These are phyloP conservation scores for Melozone crissalis DNA, from an alignment of 2,113 vertebrate genomes.

Conservation along the genomic window DNA sequence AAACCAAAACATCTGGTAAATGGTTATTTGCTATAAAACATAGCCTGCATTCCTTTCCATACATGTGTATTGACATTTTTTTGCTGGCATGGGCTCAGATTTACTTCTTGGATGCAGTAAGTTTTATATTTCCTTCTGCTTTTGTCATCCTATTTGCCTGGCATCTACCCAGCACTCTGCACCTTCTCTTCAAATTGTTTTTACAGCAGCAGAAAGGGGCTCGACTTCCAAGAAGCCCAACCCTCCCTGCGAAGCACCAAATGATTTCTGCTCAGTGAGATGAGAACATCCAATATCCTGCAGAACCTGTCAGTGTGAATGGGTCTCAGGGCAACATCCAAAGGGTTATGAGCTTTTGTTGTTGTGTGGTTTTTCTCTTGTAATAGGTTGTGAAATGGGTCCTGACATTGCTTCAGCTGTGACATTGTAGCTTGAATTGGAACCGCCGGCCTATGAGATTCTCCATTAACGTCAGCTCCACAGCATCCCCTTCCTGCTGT, in stretches of 20 bases:
- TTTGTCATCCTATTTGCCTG: not conserved
- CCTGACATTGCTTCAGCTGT: conserved; percentile 51
- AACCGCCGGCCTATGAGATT: conserved; percentile 33
- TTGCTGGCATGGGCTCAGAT: not conserved
- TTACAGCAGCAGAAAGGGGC: not conserved
- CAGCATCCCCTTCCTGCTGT: not conserved
- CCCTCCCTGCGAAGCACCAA: not conserved
- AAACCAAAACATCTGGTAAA: not conserved
- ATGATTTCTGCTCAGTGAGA: conserved; percentile 16
- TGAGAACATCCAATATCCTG: conserved; percentile 44
- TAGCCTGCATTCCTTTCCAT: not conserved
- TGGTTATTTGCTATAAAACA: not conserved
- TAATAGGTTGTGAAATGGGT: conserved; percentile 45
- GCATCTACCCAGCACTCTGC: not conserved
- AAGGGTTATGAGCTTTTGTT: conserved; percentile 26
- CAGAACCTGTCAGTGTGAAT: conserved; percentile 10
- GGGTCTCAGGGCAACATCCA: conserved; percentile 2
- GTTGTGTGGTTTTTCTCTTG: conserved; percentile 6
- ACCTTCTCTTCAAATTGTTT: not conserved
- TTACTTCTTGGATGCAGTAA: not conserved
- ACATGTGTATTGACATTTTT: not conserved
- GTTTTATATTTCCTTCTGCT: not conserved
- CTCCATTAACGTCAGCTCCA: conserved; percentile 13
- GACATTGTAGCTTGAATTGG: conserved; percentile 2
- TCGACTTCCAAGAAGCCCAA: not conserved